Percentiles rank a stretch among this genome's conserved stretches.
phyloP scores from a whole-genome alignment of 2,888 invertebrate genomes.

The Ariolimax columbianus region DNA sequence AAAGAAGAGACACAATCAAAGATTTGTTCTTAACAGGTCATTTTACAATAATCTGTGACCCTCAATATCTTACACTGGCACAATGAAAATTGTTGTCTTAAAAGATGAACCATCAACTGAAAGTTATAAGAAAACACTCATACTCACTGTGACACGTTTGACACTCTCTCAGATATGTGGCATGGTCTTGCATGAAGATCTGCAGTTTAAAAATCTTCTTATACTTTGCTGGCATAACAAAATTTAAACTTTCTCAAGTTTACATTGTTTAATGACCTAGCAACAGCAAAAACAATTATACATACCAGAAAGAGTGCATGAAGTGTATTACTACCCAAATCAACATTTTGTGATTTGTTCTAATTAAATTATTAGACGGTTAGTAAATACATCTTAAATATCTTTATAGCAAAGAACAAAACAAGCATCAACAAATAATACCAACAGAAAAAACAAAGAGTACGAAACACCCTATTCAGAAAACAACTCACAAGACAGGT shows the following conservation, averaged over 20 bases:
- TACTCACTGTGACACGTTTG: slow-evolving; percentile 60
- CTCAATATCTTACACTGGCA: too few relatives aligned
- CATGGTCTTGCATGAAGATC: slow-evolving; percentile 55
- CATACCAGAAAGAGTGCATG: not conserved
- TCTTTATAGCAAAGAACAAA: not conserved
- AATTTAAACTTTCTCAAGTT: not conserved
- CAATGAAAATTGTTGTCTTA: too few relatives aligned
- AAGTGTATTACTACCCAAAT: not conserved
- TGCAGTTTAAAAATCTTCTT: slow-evolving; percentile 48
- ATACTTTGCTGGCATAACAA: not conserved
- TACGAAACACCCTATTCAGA: not conserved
- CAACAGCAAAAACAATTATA: not conserved
- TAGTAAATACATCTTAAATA: not conserved
- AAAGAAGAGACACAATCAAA: too few relatives aligned
- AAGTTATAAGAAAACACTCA: not conserved
- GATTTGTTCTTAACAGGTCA: too few relatives aligned
- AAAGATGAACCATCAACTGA: too few relatives aligned
- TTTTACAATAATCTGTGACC: too few relatives aligned
- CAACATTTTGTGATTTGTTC: not conserved
- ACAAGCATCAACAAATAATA: not conserved
- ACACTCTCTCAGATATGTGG: slow-evolving; percentile 57
- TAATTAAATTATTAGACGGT: not conserved
- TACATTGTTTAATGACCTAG: not conserved
- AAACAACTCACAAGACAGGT: not conserved
- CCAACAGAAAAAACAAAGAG: not conserved